Percentiles rank a stretch among this genome's conserved stretches.
These are phyloP conservation scores for Eurytemora carolleeae DNA, from an alignment of 1,140 invertebrate species.

Conservation along the genomic window DNA sequence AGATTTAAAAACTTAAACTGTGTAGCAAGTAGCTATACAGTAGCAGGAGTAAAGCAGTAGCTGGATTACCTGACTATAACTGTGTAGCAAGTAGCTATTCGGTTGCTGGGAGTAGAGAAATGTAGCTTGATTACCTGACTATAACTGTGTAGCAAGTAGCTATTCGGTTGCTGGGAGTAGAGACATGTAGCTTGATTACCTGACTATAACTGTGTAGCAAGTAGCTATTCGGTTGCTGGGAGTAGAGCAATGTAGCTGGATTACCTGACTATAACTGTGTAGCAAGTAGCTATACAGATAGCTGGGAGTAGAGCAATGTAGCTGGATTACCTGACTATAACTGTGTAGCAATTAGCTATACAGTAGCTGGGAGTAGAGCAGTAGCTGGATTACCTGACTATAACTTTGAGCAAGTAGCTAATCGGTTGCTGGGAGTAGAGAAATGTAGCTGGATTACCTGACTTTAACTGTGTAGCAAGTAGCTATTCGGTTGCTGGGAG, in stretches of 20 bases:
- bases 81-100: not conserved
- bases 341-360: no score
- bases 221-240: not conserved
- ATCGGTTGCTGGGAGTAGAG: no score
- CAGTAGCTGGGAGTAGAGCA: no score
- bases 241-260: not conserved
- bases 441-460: no score
- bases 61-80: not conserved
- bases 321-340: no score
- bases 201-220: not conserved
- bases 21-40: no score
- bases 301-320: no score
- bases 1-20: no score
- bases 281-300: not conserved
- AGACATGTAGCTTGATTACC: not conserved
- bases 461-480: no score
- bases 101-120: no score
- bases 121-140: not conserved
- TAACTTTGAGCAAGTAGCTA: not conserved
- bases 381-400: not conserved
- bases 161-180: slow-evolving; percentile 1
- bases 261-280: not conserved
- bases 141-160: not conserved
- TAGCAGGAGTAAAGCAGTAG: no score
- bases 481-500: no score